A percentile compares a stretch with the other conserved stretches of the same genome.
phyloP scores from a whole-genome alignment of 2,113 vertebrate species.

The Paradoxurus hermaphroditus region DNA sequence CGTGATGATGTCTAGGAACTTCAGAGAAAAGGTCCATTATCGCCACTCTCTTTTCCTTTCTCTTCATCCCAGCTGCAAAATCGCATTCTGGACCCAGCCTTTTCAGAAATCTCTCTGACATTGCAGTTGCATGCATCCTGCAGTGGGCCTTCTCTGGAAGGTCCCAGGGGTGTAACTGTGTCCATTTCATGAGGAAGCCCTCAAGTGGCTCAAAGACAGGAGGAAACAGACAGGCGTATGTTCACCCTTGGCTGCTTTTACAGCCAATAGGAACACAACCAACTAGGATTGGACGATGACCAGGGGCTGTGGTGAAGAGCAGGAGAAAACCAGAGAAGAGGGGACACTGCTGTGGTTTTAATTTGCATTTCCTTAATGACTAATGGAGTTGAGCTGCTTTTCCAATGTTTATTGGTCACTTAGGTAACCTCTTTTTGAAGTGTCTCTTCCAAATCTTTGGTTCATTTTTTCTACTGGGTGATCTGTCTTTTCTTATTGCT shows the following conservation, averaged over 20 bases:
- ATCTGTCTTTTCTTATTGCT: not conserved
- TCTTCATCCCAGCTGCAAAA: not conserved
- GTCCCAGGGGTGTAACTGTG: not conserved
- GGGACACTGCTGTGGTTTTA: not conserved
- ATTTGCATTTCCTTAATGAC: not conserved
- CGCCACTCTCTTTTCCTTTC: not conserved
- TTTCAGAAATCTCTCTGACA: not conserved
- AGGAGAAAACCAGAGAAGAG: not conserved
- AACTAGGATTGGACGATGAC: not conserved
- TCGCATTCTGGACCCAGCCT: not conserved
- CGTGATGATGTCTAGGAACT: not conserved
- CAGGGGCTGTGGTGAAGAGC: not conserved
- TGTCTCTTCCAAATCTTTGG: not conserved
- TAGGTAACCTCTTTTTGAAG: not conserved
- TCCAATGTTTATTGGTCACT: not conserved
- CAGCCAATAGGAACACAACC: not conserved
- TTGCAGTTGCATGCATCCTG: not conserved
- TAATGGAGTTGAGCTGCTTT: not conserved
- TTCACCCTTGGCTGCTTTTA: not conserved
- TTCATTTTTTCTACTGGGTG: not conserved
- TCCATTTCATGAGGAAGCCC: not conserved
- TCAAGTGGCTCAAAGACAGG: not conserved
- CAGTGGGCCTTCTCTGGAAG: not conserved
- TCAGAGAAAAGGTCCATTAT: not conserved
- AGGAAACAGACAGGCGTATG: not conserved